A percentile compares a stretch with the other conserved stretches of the same genome.
These are phyloP conservation scores for Catagonus wagneri DNA, from an alignment of 2,113 vertebrate genomes.

Conservation along the genomic window DNA sequence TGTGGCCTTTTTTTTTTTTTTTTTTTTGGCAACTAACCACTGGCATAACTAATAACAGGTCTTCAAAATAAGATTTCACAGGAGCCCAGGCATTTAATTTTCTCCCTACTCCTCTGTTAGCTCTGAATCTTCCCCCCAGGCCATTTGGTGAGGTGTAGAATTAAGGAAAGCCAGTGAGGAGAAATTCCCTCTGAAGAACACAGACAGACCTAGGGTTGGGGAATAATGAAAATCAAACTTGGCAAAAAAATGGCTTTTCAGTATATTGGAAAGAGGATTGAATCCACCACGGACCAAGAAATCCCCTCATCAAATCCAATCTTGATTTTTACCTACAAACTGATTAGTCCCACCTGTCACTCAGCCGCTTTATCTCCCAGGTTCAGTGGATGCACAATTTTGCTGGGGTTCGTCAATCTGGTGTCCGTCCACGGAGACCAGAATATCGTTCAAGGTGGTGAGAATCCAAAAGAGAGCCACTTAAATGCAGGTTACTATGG, in stretches of 20 bases:
- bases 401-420: constrained; percentile 72
- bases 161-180: neutral
- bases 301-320: constrained; percentile 83
- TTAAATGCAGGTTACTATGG: constrained; percentile 38
- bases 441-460: constrained; percentile 63
- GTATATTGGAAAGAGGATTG: constrained; percentile 83
- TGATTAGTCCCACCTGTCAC: constrained; percentile 81
- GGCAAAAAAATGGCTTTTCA: constrained; percentile 62
- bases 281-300: constrained; percentile 78
- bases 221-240: constrained; percentile 80
- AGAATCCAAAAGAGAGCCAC: neutral
- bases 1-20: neutral
- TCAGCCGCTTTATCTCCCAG: constrained; percentile 77
- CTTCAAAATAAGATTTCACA: constrained; percentile 59
- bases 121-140: constrained; percentile 34
- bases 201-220: constrained; percentile 20
- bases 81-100: constrained; percentile 55
- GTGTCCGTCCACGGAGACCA: constrained; percentile 57
- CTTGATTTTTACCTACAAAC: constrained; percentile 81
- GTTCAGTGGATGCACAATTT: constrained; percentile 70
- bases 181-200: neutral
- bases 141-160: constrained; percentile 30
- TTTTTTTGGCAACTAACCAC: constrained; percentile 14
- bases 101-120: constrained; percentile 15
- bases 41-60: constrained; percentile 11